Conservation (phyloP, 2,888 invertebrate species). For the Nemotelus pantherinus region DNA sequence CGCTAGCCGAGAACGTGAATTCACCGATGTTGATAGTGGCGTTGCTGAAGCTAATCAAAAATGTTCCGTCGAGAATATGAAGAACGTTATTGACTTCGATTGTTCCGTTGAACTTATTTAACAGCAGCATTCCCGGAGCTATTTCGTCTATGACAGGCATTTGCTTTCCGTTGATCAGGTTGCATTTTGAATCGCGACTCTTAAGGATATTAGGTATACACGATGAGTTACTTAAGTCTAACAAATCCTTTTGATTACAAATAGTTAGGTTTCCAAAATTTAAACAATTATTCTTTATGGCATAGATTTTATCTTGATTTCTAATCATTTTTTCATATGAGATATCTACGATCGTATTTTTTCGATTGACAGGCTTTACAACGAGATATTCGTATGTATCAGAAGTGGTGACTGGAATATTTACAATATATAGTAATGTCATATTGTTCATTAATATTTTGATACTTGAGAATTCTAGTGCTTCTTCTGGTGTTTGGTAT, state of each 20-base stretch:
- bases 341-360: conserved; percentile 11
- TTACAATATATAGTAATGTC: conserved; percentile 50
- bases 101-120: conserved; percentile 49
- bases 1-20: conserved; percentile 38
- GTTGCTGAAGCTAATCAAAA: conserved; percentile 42
- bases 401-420: conserved; percentile 48
- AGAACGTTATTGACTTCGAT: not conserved
- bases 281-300: conserved; percentile 46
- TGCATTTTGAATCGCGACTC: conserved; percentile 47
- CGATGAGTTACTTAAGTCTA: conserved; percentile 45
- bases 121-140: conserved; percentile 45
- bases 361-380: conserved; percentile 48
- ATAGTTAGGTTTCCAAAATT: conserved; percentile 47
- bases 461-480: conserved; percentile 51
- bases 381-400: conserved; percentile 47
- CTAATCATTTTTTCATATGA: conserved; percentile 45
- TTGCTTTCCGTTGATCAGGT: conserved; percentile 46
- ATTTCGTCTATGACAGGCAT: conserved; percentile 48
- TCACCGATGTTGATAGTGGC: conserved; percentile 45
- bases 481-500: conserved; percentile 50
- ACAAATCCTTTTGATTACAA: conserved; percentile 46
- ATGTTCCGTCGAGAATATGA: conserved; percentile 35
- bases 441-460: conserved; percentile 50
- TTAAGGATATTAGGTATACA: conserved; percentile 50
- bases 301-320: conserved; percentile 47